phyloP scores from a whole-genome alignment of 2,797 vertebrate genomes.

The Aeoliscus strigatus region DNA sequence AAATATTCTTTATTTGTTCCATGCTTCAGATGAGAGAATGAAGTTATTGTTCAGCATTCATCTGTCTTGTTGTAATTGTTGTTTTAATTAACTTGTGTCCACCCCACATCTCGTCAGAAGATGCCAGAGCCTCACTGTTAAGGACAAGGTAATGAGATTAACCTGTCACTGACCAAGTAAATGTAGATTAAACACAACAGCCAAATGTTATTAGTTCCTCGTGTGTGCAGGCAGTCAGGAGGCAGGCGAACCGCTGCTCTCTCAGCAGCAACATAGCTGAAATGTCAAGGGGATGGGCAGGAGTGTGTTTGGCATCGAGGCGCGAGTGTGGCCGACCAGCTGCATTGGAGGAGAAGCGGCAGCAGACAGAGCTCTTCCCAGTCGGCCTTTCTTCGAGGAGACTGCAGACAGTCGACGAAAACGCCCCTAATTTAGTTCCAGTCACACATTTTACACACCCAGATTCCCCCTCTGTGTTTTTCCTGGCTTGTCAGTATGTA shows the following conservation, averaged over 20 bases:
- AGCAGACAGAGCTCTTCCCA: slow-evolving; percentile 24
- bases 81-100: slow-evolving; percentile 71
- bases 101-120: slow-evolving; percentile 56
- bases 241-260: slow-evolving; percentile 53
- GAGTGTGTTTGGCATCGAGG: slow-evolving; percentile 55
- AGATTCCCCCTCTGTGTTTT: slow-evolving; percentile 1
- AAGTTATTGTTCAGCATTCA: slow-evolving; percentile 21
- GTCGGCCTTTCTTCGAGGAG: slow-evolving; percentile 33
- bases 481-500: slow-evolving; percentile 2
- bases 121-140: slow-evolving; percentile 57
- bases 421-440: slow-evolving; percentile 52
- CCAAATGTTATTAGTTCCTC: slow-evolving; percentile 64
- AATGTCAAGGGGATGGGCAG: slow-evolving; percentile 59
- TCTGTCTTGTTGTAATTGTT: slow-evolving; percentile 68
- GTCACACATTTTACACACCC: slow-evolving; percentile 18
- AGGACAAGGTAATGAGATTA: slow-evolving; percentile 67
- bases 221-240: slow-evolving; percentile 43
- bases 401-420: slow-evolving; percentile 50
- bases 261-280: slow-evolving; percentile 55
- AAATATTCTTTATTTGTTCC: too few species aligned
- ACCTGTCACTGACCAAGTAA: slow-evolving; percentile 67
- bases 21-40: slow-evolving; percentile 37
- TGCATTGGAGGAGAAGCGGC: slow-evolving; percentile 37
- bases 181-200: slow-evolving; percentile 63
- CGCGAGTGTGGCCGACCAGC: slow-evolving; percentile 54